Percentiles rank a stretch among this genome's conserved stretches.
These are phyloP conservation scores for Pseudeuparius sepicola DNA, from an alignment of 2,888 invertebrate species.

Conservation along the genomic window DNA sequence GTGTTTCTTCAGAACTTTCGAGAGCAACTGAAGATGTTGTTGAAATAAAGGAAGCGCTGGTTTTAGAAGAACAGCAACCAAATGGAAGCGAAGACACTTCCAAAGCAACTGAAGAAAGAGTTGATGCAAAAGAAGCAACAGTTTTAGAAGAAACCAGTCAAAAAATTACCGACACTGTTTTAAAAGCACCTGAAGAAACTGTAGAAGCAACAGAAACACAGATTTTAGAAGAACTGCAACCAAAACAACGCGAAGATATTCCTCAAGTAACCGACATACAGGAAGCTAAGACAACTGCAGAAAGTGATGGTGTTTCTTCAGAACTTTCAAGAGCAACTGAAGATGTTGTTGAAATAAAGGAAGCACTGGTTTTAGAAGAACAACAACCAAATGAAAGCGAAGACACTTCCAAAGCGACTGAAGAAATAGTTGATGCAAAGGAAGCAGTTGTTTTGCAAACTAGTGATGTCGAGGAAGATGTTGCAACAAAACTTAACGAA, in stretches of 20 bases:
- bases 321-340: no score
- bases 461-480: constrained; percentile 6
- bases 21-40: constrained; percentile 7
- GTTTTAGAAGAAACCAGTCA: constrained; percentile 3
- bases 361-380: constrained; percentile 9
- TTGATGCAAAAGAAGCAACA: neutral
- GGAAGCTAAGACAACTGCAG: no score
- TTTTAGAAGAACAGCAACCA: constrained; percentile 6
- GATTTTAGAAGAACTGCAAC: no score
- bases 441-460: no score
- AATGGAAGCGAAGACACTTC: constrained; percentile 3
- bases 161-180: no score
- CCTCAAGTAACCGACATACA: no score
- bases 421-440: neutral
- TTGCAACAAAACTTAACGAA: constrained; percentile 8
- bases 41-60: constrained; percentile 7
- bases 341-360: constrained; percentile 5
- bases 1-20: no score
- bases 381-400: constrained; percentile 5
- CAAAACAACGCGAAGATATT: no score
- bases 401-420: constrained; percentile 3
- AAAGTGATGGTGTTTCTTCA: no score
- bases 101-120: constrained; percentile 13
- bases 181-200: no score
- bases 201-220: no score